Evolutionary conservation across 2,113 vertebrate species (phyloP).

Genomic region (Notiomystis cincta): DNA sequence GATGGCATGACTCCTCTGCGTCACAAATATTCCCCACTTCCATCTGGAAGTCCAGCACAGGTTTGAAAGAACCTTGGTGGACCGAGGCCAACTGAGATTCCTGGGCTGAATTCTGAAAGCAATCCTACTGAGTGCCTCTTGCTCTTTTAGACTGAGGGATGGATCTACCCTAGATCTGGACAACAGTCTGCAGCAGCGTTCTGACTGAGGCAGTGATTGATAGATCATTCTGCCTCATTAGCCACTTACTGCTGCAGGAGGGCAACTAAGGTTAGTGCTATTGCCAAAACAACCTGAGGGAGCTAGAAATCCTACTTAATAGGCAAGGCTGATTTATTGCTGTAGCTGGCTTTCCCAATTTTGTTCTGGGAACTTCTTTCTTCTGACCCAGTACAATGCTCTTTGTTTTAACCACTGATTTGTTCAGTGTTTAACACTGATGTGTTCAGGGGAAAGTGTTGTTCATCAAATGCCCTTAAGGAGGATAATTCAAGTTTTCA

Average conservation of each 20-base stretch:
- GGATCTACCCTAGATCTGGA: neutral
- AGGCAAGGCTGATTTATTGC: constrained; percentile 44
- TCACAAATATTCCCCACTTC: neutral
- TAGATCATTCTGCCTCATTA: constrained; percentile 52
- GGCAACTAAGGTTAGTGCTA: constrained; percentile 17
- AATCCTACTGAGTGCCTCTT: neutral
- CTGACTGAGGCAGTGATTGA: constrained; percentile 46
- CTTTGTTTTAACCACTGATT: neutral
- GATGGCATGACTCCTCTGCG: neutral
- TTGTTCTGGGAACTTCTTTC: neutral
- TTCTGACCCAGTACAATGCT: neutral
- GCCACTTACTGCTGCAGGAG: constrained; percentile 51
- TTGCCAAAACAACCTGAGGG: constrained; percentile 63
- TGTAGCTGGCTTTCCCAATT: neutral
- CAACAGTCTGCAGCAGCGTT: neutral
- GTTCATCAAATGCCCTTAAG: neutral
- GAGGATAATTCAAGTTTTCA: neutral
- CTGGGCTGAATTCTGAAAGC: neutral
- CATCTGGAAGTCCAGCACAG: neutral
- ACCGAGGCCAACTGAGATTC: neutral
- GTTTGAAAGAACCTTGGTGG: neutral
- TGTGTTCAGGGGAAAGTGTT: neutral
- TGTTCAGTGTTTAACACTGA: too few species aligned
- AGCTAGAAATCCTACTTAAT: constrained; percentile 50
- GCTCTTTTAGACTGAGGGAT: neutral